These are phyloP conservation scores for Pseudorectes ferrugineus DNA, from an alignment of 2,113 vertebrate species.

Conservation along the genomic window DNA sequence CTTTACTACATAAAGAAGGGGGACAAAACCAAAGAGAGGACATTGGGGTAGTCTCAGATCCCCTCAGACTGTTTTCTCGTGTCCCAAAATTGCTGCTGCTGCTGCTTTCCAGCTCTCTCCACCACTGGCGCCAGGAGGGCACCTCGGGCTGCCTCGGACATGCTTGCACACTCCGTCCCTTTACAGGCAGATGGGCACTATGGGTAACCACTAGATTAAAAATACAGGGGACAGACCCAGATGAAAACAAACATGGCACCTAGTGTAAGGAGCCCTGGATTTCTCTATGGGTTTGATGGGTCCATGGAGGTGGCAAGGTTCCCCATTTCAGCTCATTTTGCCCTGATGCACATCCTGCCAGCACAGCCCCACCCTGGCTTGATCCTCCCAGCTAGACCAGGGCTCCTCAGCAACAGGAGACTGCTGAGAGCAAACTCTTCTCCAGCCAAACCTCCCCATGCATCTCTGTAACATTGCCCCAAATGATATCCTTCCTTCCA, in stretches of 20 bases:
- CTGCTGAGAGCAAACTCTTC: not conserved
- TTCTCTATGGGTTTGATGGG: not conserved
- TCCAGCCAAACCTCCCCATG: not conserved
- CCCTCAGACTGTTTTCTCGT: not conserved
- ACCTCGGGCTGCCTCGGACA: fast-evolving
- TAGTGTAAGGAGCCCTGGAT: fast-evolving
- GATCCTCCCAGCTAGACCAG: not conserved
- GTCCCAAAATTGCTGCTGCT: not conserved
- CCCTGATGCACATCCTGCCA: not conserved
- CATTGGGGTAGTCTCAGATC: not conserved
- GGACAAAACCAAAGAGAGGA: fast-evolving
- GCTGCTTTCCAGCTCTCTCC: not conserved
- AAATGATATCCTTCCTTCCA: not conserved
- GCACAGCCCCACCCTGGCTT: not conserved
- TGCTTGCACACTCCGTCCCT: not conserved
- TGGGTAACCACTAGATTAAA: not conserved
- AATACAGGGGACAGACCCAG: not conserved
- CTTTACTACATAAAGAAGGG: not conserved
- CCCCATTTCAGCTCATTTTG: not conserved
- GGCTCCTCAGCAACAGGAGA: not conserved
- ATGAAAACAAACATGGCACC: not conserved
- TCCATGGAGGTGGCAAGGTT: not conserved
- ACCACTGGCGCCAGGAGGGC: fast-evolving
- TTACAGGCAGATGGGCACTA: not conserved
- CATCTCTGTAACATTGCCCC: not conserved